A percentile compares a stretch with the other conserved stretches of the same genome.
phyloP scores from a whole-genome alignment of 2,888 invertebrate genomes.

The Hedychridium roseum region DNA sequence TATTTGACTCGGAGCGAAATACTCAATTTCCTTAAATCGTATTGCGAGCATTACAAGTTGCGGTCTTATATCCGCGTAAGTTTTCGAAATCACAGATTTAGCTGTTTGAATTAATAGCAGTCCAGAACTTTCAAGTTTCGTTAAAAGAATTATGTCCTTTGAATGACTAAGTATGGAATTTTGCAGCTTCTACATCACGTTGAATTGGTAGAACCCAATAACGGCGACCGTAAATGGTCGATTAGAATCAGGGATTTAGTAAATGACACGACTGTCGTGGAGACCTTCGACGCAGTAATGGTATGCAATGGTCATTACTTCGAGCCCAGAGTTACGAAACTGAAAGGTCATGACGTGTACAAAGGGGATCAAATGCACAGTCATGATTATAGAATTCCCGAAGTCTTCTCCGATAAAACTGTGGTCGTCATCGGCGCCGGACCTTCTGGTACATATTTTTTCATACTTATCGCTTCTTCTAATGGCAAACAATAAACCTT shows the following conservation, averaged over 20 bases:
- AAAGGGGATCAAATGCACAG: constrained; percentile 58
- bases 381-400: constrained; percentile 61
- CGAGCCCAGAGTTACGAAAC: constrained; percentile 63
- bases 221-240: constrained; percentile 48
- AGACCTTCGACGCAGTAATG: constrained; percentile 61
- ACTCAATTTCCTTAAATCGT: constrained; percentile 75
- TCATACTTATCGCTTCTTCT: too few species aligned
- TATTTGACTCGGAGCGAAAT: constrained; percentile 80
- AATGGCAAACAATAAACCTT: too few species aligned
- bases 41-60: constrained; percentile 75
- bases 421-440: constrained; percentile 62
- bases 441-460: constrained; percentile 53
- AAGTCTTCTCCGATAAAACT: constrained; percentile 49
- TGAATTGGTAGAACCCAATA: constrained; percentile 44
- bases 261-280: constrained; percentile 34
- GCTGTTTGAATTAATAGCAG: constrained; percentile 1
- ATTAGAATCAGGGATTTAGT: constrained; percentile 53
- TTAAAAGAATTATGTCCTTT: neutral
- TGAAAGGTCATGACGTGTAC: constrained; percentile 63
- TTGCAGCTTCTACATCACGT: constrained; percentile 55
- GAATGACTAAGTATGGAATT: neutral
- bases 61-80: constrained; percentile 72
- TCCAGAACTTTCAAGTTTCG: neutral
- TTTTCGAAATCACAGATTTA: too few species aligned
- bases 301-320: constrained; percentile 67